These are phyloP conservation scores for Disparrhopalites patrizii DNA, from an alignment of 2,888 invertebrate species.

Conservation along the genomic window DNA sequence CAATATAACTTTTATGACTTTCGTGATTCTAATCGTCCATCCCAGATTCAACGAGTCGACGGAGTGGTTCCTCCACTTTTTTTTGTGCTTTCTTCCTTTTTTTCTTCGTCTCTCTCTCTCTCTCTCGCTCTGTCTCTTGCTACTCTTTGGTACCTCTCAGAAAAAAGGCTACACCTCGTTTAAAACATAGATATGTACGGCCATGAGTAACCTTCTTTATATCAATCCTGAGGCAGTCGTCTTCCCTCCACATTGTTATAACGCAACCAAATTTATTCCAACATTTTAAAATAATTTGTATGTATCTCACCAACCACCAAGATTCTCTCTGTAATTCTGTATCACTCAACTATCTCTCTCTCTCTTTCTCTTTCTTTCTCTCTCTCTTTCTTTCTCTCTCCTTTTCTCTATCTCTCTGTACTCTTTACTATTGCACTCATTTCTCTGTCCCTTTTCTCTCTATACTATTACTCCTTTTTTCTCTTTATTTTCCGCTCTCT, in stretches of 20 bases:
- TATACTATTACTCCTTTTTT: too few species aligned
- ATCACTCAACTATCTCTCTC: neutral
- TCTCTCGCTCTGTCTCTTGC: neutral
- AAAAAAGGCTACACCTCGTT: too few species aligned
- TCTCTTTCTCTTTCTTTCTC: neutral
- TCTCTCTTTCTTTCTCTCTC: neutral
- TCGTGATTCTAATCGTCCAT: slow-evolving; percentile 36
- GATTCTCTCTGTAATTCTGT: neutral
- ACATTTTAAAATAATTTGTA: too few species aligned
- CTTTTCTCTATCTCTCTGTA: neutral
- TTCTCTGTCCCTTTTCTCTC: neutral
- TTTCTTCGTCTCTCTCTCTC: slow-evolving; percentile 3
- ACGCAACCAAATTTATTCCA: neutral
- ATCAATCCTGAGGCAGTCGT: too few species aligned
- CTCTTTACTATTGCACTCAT: too few species aligned
- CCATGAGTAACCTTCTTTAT: too few species aligned
- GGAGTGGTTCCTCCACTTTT: slow-evolving; percentile 25
- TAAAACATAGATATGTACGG: too few species aligned
- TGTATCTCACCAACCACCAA: too few species aligned
- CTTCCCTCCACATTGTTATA: neutral
- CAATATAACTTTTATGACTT: slow-evolving; percentile 39
- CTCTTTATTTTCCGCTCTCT: neutral
- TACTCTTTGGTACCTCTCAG: neutral
- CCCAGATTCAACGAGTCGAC: slow-evolving; percentile 27
- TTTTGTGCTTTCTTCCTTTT: slow-evolving; percentile 13